Evolutionary conservation across 2,888 invertebrate genomes (phyloP), one percentile per base, ranked within the genome.

Genomic region (Arge pagana): DNA sequence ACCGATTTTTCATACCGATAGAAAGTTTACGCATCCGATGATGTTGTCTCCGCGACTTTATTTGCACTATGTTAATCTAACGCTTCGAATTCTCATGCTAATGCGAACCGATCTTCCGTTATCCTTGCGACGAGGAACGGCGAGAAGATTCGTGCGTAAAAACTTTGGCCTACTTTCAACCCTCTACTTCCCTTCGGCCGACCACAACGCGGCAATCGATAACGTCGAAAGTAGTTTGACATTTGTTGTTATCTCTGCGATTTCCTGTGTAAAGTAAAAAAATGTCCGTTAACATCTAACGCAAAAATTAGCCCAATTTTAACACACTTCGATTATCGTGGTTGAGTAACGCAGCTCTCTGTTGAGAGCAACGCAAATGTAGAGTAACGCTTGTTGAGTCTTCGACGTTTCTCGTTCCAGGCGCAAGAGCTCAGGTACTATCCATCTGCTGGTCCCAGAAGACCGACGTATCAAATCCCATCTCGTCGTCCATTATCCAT

Each of bases 361-460:
- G n/a, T n/a, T n/a, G n/a, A n/a, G n/a, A n/a, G n/a, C n/a, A n/a
- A n/a, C n/a, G n/a, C n/a, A n/a, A n/a, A n/a, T n/a, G n/a, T n/a
- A n/a, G n/a, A n/a, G n/a, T n/a, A n/a, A n/a, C n/a, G n/a, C n/a
- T n/a, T n/a, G n/a, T n/a, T n/a, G n/a, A n/a, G n/a, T n/a, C 23
- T 51, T 48, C 15, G 36, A 36, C 8, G 4, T 43, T 49, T 10
- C 19, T 18, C 26, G 5, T 62, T 59, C 7, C 55, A 77, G 76
- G 71, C 76, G 10, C 67, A 72, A 43, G 75, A 74, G 53, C 54
- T 76, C 24, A 67, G 70, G 49, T 59, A 45, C 28, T 26, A 67
- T 49, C 37, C 63, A 4, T 66, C 67, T 19, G 65, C 66, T 0
- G 61, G 54, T n/a, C 61, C 56, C 39, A 61, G 62, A 48, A 66